phyloP scores from a whole-genome alignment of 1,140 invertebrate genomes.

The Carposina sasakii region DNA sequence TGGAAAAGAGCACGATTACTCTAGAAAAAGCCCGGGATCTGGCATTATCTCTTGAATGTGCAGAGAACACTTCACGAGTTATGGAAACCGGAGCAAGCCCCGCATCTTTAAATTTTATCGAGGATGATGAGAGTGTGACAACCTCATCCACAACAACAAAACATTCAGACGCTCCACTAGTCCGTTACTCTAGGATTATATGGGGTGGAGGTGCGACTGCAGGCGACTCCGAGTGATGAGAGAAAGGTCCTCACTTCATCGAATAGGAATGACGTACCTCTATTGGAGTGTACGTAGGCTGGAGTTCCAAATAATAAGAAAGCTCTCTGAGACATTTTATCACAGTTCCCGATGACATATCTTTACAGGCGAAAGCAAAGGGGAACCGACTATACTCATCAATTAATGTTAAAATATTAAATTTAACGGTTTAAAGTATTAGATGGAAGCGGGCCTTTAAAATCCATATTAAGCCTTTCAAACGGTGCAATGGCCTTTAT shows the following conservation, averaged over 20 bases:
- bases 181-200: constrained; percentile 27
- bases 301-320: constrained; percentile 21
- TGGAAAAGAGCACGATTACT: constrained; percentile 14
- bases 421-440: constrained; percentile 23
- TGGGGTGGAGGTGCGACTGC: constrained; percentile 6
- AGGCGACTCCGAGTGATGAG: background rate
- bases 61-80: constrained; percentile 17
- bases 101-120: too few relatives aligned
- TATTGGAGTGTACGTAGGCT: constrained; percentile 23
- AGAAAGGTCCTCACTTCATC: background rate
- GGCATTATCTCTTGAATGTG: constrained; percentile 19
- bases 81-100: too few relatives aligned
- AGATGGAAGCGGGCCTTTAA: constrained; percentile 27
- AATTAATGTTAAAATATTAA: constrained; percentile 25
- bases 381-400: constrained; percentile 29
- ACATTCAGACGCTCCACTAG: constrained; percentile 19
- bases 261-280: constrained; percentile 7
- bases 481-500: constrained; percentile 29
- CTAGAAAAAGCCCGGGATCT: constrained; percentile 15
- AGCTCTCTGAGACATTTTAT: constrained; percentile 22
- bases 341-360: constrained; percentile 22
- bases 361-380: constrained; percentile 24
- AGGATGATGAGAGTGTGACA: too few relatives aligned
- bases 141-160: constrained; percentile 8
- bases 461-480: constrained; percentile 28